Evolutionary conservation across 1,140 invertebrate genomes (phyloP), one percentile per base, ranked within the genome.

Genomic region (Drosophila carrolli): DNA sequence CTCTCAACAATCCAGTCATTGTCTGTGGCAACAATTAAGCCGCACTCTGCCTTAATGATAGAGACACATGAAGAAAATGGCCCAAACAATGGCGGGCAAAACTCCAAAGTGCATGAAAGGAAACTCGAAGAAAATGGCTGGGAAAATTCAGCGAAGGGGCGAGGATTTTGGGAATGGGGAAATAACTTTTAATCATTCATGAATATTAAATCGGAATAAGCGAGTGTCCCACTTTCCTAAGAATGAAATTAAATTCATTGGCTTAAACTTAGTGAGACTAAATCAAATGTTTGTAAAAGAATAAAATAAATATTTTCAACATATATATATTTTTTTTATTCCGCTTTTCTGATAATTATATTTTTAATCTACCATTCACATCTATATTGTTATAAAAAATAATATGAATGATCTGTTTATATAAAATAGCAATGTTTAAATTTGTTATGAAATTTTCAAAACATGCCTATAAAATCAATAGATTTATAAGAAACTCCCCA

Each of bases 1-100:
- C n/a, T 51, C 29, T 27, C 10, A 32, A 27, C 37, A 29, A 62
- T 32, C 50, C 53, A 14, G 54, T 16, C 59, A 75, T 76, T 84
- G 76, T 74, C 67, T 83, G 80, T 51, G 81, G 67, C 76, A 76
- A 72, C 70, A 86, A 86, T 86, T 86, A 86, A 81, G 71, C 70
- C 65, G 78, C 68, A 71, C 58, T 81, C 70, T 61, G 59, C 55
- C 62, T 86, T 86, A 86, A 86, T 86, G 75, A 81, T 86, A 74
- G 55, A 70, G 60, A 67, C 71, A 78, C 68, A 68, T 70, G 63
- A 75, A 47, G 32, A 55, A 65, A 78, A 78, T 46, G 67, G 53
- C 57, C 58, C 27, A 46, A 58, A 60, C 37, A 60, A 73, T 37
- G 44, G 38, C 27, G 11, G 7, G 40, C 43, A n/a, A 47, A 54